Percentiles rank a stretch among this genome's conserved stretches.
These are phyloP conservation scores for Panagrolaimus sp. DNA, from an alignment of 1,140 invertebrate genomes.

Conservation along the genomic window DNA sequence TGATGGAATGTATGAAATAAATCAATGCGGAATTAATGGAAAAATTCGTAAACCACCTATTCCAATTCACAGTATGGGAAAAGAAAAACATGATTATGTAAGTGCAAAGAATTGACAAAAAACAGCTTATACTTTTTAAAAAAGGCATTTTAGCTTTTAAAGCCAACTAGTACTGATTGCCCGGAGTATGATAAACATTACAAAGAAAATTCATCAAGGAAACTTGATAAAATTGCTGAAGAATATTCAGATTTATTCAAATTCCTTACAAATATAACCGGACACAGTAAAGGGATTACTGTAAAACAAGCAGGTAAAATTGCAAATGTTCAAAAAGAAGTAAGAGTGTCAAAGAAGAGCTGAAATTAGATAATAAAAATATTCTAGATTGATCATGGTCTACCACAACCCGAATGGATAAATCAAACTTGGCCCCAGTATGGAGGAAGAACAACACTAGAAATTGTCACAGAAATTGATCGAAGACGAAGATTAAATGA, in stretches of 20 bases:
- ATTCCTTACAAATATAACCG: conserved; percentile 19
- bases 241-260: conserved; percentile 23
- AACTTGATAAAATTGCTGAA: not conserved
- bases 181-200: no score
- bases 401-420: conserved; percentile 32
- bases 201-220: no score
- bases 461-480: conserved; percentile 30
- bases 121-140: not conserved
- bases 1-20: conserved; percentile 20
- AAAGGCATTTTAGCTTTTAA: no score
- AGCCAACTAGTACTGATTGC: no score
- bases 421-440: conserved; percentile 18
- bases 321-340: conserved; percentile 20
- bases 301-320: conserved; percentile 11
- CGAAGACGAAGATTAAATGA: conserved; percentile 22
- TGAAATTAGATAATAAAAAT: no score
- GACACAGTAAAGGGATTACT: conserved; percentile 12
- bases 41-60: conserved; percentile 68
- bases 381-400: conserved; percentile 17
- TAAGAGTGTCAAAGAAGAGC: no score
- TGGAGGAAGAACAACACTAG: conserved; percentile 29
- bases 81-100: conserved; percentile 10
- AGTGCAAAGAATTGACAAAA: not conserved
- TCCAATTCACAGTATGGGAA: no score
- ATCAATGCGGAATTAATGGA: conserved; percentile 69